These are phyloP conservation scores for Thripadectes ignobilis DNA, from an alignment of 2,797 vertebrate genomes.

Conservation along the genomic window DNA sequence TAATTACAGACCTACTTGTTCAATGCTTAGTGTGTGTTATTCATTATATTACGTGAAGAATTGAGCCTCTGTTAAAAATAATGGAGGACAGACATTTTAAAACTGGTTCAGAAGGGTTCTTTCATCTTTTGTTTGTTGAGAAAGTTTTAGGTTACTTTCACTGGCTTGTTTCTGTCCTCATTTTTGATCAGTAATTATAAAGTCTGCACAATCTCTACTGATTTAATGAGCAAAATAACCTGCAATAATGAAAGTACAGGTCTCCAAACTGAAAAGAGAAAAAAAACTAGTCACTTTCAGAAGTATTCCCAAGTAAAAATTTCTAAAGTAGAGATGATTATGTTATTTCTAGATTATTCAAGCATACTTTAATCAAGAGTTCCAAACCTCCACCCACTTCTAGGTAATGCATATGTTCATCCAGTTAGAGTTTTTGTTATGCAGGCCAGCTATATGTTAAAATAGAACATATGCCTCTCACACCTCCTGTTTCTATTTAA, in stretches of 20 bases:
- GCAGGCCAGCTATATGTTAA: background rate
- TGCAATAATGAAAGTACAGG: background rate
- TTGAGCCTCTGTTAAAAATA: background rate
- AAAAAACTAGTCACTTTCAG: background rate
- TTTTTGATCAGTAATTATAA: background rate
- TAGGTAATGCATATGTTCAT: background rate
- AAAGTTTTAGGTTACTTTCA: background rate
- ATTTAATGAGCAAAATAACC: background rate
- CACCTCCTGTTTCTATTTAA: background rate
- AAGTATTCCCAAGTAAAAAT: background rate
- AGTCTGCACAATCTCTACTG: background rate
- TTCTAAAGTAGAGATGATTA: background rate
- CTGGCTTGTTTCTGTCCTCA: background rate
- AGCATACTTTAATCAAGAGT: background rate
- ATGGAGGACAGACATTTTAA: background rate
- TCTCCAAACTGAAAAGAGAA: background rate
- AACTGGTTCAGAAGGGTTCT: background rate
- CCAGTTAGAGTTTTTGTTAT: background rate
- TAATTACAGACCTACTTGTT: conserved; percentile 67
- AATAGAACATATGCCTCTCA: background rate
- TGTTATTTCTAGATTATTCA: background rate
- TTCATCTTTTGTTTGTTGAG: background rate
- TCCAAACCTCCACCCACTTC: background rate
- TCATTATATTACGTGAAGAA: conserved; percentile 49
- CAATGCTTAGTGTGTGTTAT: conserved; percentile 38